Evolutionary conservation across 1,140 invertebrate species (phyloP).

Genomic region (Scaptomyza montana): DNA sequence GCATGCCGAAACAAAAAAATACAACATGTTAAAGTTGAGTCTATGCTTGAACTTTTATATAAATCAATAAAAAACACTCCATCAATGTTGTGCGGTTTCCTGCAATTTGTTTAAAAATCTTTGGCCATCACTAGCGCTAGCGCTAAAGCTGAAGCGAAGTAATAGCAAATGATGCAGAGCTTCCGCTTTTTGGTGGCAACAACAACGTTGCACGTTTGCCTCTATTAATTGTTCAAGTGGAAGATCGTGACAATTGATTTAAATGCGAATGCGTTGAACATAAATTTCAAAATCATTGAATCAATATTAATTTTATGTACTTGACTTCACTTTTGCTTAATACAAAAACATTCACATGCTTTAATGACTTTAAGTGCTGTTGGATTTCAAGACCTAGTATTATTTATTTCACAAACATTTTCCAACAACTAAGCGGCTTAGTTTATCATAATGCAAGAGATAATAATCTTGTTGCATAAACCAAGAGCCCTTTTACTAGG

Average conservation of each 20-base stretch:
- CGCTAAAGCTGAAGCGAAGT: background rate
- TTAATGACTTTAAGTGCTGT: background rate
- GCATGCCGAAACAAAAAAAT: background rate
- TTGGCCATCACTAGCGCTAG: constrained; percentile 5
- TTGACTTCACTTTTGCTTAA: background rate
- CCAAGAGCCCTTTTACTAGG: too few species aligned
- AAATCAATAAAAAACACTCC: constrained; percentile 25
- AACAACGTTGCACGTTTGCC: constrained; percentile 4
- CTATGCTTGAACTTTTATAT: constrained; percentile 13
- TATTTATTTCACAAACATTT: background rate
- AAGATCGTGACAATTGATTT: constrained; percentile 30
- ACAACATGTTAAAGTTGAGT: constrained; percentile 7
- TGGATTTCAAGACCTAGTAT: background rate
- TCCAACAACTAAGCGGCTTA: too few species aligned
- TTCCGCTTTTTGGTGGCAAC: constrained; percentile 20
- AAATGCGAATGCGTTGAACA: constrained; percentile 13
- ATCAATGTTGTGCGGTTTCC: constrained; percentile 21
- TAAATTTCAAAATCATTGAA: background rate
- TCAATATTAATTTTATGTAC: background rate
- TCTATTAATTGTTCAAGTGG: background rate
- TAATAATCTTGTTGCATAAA: background rate
- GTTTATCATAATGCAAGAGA: background rate
- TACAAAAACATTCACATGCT: background rate
- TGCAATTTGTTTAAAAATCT: constrained; percentile 5
- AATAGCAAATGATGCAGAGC: constrained; percentile 7